phyloP scores from a whole-genome alignment of 2,113 vertebrate species.

The Lagopus leucura region DNA sequence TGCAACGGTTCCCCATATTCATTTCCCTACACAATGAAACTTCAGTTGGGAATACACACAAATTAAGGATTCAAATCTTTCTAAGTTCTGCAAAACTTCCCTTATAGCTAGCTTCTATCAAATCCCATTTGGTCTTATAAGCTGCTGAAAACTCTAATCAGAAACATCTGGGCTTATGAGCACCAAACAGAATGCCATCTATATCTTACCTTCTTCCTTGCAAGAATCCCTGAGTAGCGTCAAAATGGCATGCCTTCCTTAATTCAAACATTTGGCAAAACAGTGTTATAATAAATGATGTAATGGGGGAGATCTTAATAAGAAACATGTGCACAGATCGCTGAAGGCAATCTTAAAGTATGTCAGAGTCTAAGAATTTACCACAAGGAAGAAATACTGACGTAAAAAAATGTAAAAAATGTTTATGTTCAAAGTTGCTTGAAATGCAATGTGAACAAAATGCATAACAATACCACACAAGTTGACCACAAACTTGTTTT shows the following conservation, averaged over 20 bases:
- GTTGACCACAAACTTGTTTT: not conserved
- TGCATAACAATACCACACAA: constrained; percentile 22
- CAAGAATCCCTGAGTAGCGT: not conserved
- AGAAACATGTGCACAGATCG: constrained; percentile 39
- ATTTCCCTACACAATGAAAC: constrained; percentile 37
- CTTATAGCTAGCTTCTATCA: constrained; percentile 23
- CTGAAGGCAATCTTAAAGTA: constrained; percentile 42
- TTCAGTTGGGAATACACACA: constrained; percentile 45
- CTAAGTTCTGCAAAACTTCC: constrained; percentile 43
- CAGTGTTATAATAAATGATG: constrained; percentile 47
- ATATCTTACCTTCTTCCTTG: not conserved
- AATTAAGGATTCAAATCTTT: constrained; percentile 55
- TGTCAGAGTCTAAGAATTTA: constrained; percentile 58
- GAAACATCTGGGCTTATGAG: not conserved
- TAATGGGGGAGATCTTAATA: constrained; percentile 50
- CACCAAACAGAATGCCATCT: constrained; percentile 26
- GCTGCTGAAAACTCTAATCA: constrained; percentile 50
- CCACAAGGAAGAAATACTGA: constrained; percentile 38
- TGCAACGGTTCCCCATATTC: constrained; percentile 21
- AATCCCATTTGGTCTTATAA: constrained; percentile 56
- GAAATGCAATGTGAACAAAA: constrained; percentile 26
- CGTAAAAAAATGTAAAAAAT: constrained; percentile 39
- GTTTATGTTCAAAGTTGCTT: constrained; percentile 14
- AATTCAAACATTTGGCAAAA: constrained; percentile 50
- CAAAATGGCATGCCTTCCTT: constrained; percentile 19